Base-by-base conservation (phyloP, 2,797 vertebrate species). In the Tachyglossus aculeatus region DNA sequence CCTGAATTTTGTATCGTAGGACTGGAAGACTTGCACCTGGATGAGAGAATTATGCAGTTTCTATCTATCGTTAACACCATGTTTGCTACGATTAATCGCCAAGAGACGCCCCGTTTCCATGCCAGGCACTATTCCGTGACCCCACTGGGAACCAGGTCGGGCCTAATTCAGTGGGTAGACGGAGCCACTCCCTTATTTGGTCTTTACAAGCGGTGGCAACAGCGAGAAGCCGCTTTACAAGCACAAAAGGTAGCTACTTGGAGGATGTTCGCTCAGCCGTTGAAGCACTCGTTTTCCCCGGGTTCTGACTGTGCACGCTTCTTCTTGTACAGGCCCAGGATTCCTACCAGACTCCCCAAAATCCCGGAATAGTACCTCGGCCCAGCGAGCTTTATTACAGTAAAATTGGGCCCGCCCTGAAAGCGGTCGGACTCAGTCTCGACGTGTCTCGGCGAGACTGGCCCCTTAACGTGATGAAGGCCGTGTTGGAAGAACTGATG, bases 11-110 rank as follows among this genome's bases (percentile, higher is more conserved):
- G 24, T 83, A 45, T 48, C n/a, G 27, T 39, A 99, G 98, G 98
- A 52, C 88, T 99, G 80, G 98, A 99, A 87, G 98, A 99, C 82
- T 91, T 99, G 69, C 98, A 99, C 69, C 86, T 99, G 32, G 98
- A 99, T 57, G 98, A 99, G 80, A 95, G 98, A 73, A 99, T 99
- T 87, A 99, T 99, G 98, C 98, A 99, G 38, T 99, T 99, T 77
- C 67, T 99, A 37, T 99, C 98, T 0, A 99, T 99, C 3, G 98
- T 99, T 75, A 99, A 99, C 90, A 99, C 97, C 13, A 99, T 99
- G 98, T 99, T 99, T 88, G 98, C 97, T 44, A 99, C 98, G n/a
- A 96, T 98, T 37, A 99, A 99, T 92, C 96, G 97, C 67, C 96
- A 98, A 72, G 97, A 98, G 89, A 95, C 94, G 10, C 98, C 97